phyloP scores from a whole-genome alignment of 30 jellyfish, hydroid and myxozoan species.

The Calvadosia cruxmelitensis region DNA sequence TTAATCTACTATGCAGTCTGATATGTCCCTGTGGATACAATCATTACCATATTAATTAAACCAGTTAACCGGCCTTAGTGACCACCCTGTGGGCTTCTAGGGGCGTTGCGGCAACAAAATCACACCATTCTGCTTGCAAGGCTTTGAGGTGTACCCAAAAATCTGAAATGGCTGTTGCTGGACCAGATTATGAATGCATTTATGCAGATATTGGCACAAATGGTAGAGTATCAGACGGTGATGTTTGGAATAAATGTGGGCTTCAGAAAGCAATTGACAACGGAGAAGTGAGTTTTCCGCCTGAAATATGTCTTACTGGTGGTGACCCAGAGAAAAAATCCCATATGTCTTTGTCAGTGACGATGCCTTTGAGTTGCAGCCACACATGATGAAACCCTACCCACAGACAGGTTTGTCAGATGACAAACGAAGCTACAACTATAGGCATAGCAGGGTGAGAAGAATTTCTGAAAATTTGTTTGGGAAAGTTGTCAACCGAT shows the following conservation, averaged over 20 bases:
- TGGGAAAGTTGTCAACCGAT: slow-evolving; percentile 31
- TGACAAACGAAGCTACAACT: slow-evolving; percentile 34
- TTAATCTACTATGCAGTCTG: no score
- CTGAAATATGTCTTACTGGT: slow-evolving; percentile 9
- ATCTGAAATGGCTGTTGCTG: slow-evolving; percentile 33
- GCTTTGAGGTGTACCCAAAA: no score
- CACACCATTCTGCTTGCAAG: no score
- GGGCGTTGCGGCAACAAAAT: no score
- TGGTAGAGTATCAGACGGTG: slow-evolving; percentile 18
- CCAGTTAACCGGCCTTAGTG: no score
- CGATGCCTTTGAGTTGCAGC: slow-evolving; percentile 53
- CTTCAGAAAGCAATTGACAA: slow-evolving; percentile 22
- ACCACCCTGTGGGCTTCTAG: no score
- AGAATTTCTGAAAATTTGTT: slow-evolving; percentile 35
- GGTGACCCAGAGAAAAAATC: slow-evolving; percentile 8
- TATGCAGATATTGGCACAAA: slow-evolving; percentile 25
- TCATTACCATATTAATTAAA: no score
- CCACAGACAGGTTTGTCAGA: slow-evolving; percentile 39
- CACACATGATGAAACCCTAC: slow-evolving; percentile 38
- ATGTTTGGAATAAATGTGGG: slow-evolving; percentile 31
- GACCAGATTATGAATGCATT: slow-evolving; percentile 20
- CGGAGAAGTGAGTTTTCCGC: slow-evolving; percentile 9
- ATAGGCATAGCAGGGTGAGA: slow-evolving; percentile 42
- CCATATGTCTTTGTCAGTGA: slow-evolving; percentile 46
- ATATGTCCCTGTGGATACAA: no score